Evolutionary conservation across 2,797 vertebrate species (phyloP), one percentile per base, ranked within the genome.

Genomic region (Antennarius maculatus): DNA sequence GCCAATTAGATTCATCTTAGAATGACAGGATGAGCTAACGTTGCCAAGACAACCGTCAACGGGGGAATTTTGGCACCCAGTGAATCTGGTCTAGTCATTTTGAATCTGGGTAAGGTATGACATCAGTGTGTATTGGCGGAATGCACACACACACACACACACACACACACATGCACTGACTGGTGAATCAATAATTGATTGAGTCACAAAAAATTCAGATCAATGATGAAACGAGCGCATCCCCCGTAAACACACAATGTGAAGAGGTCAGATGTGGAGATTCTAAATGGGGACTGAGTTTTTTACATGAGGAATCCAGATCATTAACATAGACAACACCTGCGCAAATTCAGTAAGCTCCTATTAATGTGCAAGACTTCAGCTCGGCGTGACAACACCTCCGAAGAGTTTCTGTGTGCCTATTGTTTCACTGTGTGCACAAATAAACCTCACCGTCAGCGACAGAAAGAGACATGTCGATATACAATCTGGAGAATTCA

Each of bases 1-100:
- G 39, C 37, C 86, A 88, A 86, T 90, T 87, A 87, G 71, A 91
- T 86, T 76, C 81, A 91, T 89, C 64, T 27, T 17, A 53, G 45
- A 83, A 80, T 62, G 69, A 73, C 15, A 17, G 73, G 68, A 69
- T 84, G 82, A 85, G 89, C 86, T 87, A 81, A 75, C 78, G 88
- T 89, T 89, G 71, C 83, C 74, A 80, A 52, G 82, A 83, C 77
- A 85, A 91, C 85, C 51, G 77, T 41, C 74, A 57, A 60, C 55
- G 61, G 64, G 71, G 63, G 69, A 57, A 49, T 51, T 28, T 28
- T 3, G n/a, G 18, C n/a, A 43, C n/a, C 39, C 5, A 17, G 64
- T 60, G 62, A 70, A 82, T 79, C 61, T 68, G 78, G 65, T 55
- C 18, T 53, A 53, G 52, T 84, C 60, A 70, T 77, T 74, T 73